Conservation (phyloP, 2,888 invertebrate genomes). For the Luperina nickerlii region DNA sequence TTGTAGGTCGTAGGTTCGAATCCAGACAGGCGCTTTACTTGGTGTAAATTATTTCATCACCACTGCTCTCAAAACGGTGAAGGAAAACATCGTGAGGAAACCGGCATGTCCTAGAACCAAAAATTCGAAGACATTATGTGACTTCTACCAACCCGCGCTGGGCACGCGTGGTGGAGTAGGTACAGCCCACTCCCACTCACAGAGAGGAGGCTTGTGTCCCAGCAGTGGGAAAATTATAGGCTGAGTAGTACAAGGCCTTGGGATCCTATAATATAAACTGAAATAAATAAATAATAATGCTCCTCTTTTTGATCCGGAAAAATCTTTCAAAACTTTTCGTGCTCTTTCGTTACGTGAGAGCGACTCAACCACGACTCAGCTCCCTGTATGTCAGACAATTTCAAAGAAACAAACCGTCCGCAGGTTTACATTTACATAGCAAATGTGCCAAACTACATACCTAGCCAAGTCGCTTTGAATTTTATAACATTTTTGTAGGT, state of each 20-base stretch:
- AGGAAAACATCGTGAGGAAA: too few species aligned
- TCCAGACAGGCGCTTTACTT: not conserved
- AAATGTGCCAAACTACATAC: constrained; percentile 29
- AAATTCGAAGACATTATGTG: too few species aligned
- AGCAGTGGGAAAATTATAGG: too few species aligned
- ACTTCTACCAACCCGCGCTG: too few species aligned
- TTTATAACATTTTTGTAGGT: constrained; percentile 4
- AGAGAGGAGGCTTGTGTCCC: too few species aligned
- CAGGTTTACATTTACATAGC: constrained; percentile 51
- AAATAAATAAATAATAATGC: not conserved
- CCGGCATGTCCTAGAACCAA: too few species aligned
- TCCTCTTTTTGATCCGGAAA: too few species aligned
- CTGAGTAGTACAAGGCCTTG: too few species aligned
- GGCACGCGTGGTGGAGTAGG: too few species aligned
- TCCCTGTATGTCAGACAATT: constrained; percentile 7
- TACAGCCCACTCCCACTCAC: too few species aligned
- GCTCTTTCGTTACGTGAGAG: not conserved
- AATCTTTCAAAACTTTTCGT: not conserved
- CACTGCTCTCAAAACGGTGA: too few species aligned
- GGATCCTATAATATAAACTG: too few species aligned
- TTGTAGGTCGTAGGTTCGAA: not conserved
- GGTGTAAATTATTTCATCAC: not conserved
- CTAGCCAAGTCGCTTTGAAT: constrained; percentile 27
- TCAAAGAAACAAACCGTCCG: constrained; percentile 25
- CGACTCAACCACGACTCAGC: not conserved